Conservation (phyloP, 2,797 vertebrate species). For the Neomorphus geoffroyi region DNA sequence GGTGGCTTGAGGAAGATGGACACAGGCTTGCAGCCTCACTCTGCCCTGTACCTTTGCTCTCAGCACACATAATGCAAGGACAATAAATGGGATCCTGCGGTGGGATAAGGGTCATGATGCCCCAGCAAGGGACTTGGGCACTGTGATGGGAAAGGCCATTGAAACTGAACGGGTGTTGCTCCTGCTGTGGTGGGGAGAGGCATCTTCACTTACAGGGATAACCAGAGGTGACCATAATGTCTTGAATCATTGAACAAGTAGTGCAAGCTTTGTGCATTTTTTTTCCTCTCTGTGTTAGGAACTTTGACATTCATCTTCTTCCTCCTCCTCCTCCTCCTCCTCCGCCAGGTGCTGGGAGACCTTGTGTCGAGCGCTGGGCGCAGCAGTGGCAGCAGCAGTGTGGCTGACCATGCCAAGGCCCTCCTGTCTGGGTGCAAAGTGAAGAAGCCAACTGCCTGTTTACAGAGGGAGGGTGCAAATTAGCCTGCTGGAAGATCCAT, state of each 20-base stretch:
- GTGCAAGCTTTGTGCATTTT: not conserved
- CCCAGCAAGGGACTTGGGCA: too few relatives aligned
- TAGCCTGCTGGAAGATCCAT: not conserved
- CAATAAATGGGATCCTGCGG: rapidly evolving
- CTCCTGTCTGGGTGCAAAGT: not conserved
- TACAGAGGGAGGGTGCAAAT: constrained; percentile 39
- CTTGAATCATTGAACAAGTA: not conserved
- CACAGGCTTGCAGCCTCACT: not conserved
- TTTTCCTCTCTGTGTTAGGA: too few relatives aligned
- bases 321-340: not conserved
- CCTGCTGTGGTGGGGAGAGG: rapidly evolving
- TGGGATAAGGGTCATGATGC: not conserved
- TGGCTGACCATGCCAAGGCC: not conserved
- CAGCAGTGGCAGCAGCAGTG: not conserved
- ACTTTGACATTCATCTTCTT: too few relatives aligned
- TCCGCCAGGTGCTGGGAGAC: not conserved
- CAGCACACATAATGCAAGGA: rapidly evolving
- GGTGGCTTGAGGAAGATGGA: not conserved
- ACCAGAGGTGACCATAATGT: not conserved
- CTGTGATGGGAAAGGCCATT: not conserved
- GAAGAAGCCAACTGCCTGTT: not conserved
- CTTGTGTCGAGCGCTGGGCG: not conserved
- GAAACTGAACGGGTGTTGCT: not conserved
- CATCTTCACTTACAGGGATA: not conserved
- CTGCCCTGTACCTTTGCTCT: not conserved